Conservation (phyloP, 2,888 invertebrate species). For the Acleris sparsana region DNA sequence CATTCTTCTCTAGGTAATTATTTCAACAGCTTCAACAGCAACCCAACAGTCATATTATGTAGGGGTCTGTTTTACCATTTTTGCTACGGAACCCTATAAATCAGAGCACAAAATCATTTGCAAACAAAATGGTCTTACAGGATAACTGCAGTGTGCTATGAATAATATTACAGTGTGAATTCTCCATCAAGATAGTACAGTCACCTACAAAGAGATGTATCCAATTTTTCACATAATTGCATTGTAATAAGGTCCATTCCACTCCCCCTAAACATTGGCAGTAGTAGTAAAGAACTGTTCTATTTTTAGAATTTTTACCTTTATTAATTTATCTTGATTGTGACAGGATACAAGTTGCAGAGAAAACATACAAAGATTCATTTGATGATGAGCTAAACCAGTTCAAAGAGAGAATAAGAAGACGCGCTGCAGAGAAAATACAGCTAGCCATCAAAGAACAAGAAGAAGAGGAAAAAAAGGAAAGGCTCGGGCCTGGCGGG, state of each 20-base stretch:
- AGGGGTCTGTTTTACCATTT: no score
- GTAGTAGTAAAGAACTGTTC: not conserved
- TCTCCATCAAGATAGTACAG: no score
- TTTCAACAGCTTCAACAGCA: not conserved
- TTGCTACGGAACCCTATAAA: no score
- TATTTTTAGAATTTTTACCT: not conserved
- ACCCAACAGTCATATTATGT: no score
- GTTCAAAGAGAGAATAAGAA: conserved; percentile 93
- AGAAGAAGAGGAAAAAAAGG: conserved; percentile 93
- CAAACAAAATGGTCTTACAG: no score
- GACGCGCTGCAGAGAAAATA: conserved; percentile 93
- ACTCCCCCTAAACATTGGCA: no score
- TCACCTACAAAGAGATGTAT: no score
- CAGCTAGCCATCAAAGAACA: conserved; percentile 93
- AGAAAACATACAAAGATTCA: conserved; percentile 94
- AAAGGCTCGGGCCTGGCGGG: conserved; percentile 97
- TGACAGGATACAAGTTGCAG: conserved; percentile 94
- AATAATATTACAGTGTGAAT: no score
- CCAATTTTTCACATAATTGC: no score
- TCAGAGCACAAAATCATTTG: no score
- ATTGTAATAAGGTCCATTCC: no score
- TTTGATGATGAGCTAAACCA: conserved; percentile 96
- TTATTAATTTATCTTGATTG: conserved; percentile 33
- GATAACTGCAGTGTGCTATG: no score
- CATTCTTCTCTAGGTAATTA: conserved; percentile 89